These are phyloP conservation scores for Onychomys torridus DNA, from an alignment of 2,797 vertebrate genomes.

Conservation along the genomic window DNA sequence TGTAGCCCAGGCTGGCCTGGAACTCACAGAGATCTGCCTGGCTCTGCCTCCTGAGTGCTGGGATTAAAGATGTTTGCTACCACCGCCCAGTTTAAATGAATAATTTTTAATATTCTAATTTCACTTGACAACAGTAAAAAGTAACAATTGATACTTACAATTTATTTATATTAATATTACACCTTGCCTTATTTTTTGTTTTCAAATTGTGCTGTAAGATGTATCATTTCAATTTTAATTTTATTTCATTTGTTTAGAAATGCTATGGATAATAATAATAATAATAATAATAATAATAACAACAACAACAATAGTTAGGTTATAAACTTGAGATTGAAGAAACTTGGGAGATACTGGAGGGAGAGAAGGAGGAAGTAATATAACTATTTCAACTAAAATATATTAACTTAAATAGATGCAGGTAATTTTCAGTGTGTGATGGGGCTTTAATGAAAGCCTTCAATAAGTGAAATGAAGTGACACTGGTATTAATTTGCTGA, in stretches of 20 bases:
- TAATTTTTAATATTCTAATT: background rate
- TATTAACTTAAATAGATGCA: background rate
- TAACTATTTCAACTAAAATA: background rate
- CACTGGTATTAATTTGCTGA: background rate
- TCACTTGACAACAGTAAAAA: too few relatives aligned
- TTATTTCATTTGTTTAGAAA: background rate
- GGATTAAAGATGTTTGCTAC: too few relatives aligned
- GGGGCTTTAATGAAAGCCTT: background rate
- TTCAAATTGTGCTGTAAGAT: background rate
- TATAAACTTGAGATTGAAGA: background rate
- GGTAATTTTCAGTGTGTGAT: background rate
- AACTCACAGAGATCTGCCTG: too few relatives aligned
- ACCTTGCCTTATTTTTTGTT: background rate
- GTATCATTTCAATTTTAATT: background rate
- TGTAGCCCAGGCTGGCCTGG: too few relatives aligned
- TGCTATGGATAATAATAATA: background rate
- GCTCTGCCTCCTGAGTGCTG: too few relatives aligned
- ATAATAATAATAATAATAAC: background rate
- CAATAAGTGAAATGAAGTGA: background rate
- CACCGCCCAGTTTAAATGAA: background rate
- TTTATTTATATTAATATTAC: background rate
- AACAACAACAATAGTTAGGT: background rate
- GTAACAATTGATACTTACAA: background rate
- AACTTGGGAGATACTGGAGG: background rate
- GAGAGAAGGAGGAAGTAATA: background rate